phyloP scores from a whole-genome alignment of 1,140 invertebrate genomes.

The Drosophila subobscura region DNA sequence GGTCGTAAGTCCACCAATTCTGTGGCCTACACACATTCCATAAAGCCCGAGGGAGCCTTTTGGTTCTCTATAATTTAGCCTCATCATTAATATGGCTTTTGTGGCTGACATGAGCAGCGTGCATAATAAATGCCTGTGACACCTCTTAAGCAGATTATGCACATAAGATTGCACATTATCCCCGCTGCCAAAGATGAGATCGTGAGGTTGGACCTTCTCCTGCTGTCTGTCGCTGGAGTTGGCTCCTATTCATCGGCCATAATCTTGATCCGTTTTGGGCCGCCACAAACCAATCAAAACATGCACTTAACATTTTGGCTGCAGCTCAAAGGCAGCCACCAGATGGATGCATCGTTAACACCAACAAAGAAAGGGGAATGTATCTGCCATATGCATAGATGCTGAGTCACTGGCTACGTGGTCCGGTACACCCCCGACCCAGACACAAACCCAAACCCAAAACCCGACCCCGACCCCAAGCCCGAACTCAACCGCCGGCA shows the following conservation, averaged over 20 bases:
- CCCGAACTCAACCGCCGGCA: conserved; percentile 27
- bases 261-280: conserved; percentile 60
- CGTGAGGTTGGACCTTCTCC: too few species aligned
- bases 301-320: conserved; percentile 75
- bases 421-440: conserved; percentile 51
- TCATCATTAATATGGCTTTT: conserved; percentile 51
- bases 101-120: conserved; percentile 2
- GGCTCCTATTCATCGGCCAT: conserved; percentile 50
- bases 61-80: conserved; percentile 41
- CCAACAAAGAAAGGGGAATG: conserved; percentile 18
- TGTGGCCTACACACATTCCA: conserved; percentile 10
- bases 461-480: background rate
- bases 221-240: conserved; percentile 6
- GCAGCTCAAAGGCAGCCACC: conserved; percentile 25
- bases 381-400: conserved; percentile 18
- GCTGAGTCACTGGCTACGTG: conserved; percentile 60
- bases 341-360: conserved; percentile 54
- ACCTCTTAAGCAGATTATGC: conserved; percentile 60
- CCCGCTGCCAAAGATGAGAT: conserved; percentile 29
- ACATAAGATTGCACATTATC: conserved; percentile 61
- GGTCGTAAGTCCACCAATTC: too few species aligned
- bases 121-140: conserved; percentile 52
- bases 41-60: background rate
- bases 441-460: conserved; percentile 5
- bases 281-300: conserved; percentile 77